Evolutionary conservation across 1,140 invertebrate genomes (phyloP).

Genomic region (Choristoneura fumiferana): DNA sequence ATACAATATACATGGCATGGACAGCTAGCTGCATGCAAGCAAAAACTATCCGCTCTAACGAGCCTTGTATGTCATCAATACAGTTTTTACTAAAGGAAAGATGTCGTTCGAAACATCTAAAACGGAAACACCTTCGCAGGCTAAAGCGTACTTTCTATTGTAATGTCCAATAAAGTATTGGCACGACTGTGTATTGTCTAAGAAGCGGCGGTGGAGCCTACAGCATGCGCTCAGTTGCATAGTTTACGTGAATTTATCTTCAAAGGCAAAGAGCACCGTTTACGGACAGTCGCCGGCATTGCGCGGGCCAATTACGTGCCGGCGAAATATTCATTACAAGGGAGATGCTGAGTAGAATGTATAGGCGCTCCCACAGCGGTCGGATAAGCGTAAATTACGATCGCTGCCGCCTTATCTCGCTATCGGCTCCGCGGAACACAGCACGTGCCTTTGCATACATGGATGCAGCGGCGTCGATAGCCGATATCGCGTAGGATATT

Average conservation of each 20-base stretch:
- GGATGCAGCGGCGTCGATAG: slow-evolving; percentile 46
- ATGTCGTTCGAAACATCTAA: neutral
- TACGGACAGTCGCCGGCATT: slow-evolving; percentile 31
- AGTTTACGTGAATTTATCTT: slow-evolving; percentile 28
- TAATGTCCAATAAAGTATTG: slow-evolving; percentile 6
- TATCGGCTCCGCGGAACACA: slow-evolving; percentile 46
- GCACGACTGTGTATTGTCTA: slow-evolving; percentile 32
- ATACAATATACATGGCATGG: slow-evolving; percentile 28
- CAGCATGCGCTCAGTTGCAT: slow-evolving; percentile 7
- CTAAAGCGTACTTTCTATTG: neutral
- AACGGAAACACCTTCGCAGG: neutral
- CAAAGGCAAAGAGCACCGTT: slow-evolving; percentile 40
- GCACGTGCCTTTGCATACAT: slow-evolving; percentile 60
- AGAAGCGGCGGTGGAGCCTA: slow-evolving; percentile 20
- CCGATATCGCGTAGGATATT: slow-evolving; percentile 47
- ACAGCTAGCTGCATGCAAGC: slow-evolving; percentile 26
- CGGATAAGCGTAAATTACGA: slow-evolving; percentile 62
- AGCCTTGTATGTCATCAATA: neutral
- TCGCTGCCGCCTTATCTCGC: slow-evolving; percentile 56
- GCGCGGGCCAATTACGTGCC: slow-evolving; percentile 48
- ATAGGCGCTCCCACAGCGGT: slow-evolving; percentile 34
- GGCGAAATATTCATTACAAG: slow-evolving; percentile 56
- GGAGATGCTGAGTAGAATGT: slow-evolving; percentile 53
- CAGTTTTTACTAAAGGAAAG: neutral
- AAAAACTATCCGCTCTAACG: slow-evolving; percentile 27